Evolutionary conservation across 2,888 invertebrate species (phyloP), one percentile per base, ranked within the genome.

Genomic region (Galerucella pusilla): DNA sequence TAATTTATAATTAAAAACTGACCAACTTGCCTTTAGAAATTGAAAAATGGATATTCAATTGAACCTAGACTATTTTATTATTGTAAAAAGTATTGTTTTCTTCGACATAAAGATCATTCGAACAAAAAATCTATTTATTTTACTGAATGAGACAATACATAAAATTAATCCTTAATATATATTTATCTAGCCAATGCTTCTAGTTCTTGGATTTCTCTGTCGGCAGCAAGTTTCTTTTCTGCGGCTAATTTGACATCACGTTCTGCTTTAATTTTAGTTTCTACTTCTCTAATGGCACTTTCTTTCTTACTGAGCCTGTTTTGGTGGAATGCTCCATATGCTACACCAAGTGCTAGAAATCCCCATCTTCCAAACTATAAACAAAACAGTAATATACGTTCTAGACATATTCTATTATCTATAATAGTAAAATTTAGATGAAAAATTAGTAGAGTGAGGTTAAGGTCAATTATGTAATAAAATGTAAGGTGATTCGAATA

Each of bases 291-390:
- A 61, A 91, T 83, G 75, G 89, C 90, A 3, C 87, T 87, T 84
- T 94, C 94, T 84, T 90, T 93, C 85, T 90, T 94, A 49, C 92
- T 90, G 1, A 94, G 88, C 70, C 94, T 90, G 85, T 85, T 91
- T 80, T 94, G 93, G 86, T 94, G 91, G 85, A 92, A 91, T 0
- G 92, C 91, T 68, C 96, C 96, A 81, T 95, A 96, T 0, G 92
- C 84, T 78, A 96, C 88, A 46, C 96, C 96, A 0, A 90, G 89
- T 0, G 90, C 85, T 3, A 96, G 90, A 84, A 96, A 90, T 73
- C 93, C 93, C 95, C 96, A 96, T 85, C 96, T 91, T 75, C 93
- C 92, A 84, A 95, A 94, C 94, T 95, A 87, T 49, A 69, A 67
- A 72, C 28, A 11, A 45, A 16, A 46, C 20, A 57, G 20, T 14